Percentiles rank a stretch among this genome's conserved stretches.
phyloP scores from a whole-genome alignment of 2,113 vertebrate species.

The Coryphaenoides rupestris region DNA sequence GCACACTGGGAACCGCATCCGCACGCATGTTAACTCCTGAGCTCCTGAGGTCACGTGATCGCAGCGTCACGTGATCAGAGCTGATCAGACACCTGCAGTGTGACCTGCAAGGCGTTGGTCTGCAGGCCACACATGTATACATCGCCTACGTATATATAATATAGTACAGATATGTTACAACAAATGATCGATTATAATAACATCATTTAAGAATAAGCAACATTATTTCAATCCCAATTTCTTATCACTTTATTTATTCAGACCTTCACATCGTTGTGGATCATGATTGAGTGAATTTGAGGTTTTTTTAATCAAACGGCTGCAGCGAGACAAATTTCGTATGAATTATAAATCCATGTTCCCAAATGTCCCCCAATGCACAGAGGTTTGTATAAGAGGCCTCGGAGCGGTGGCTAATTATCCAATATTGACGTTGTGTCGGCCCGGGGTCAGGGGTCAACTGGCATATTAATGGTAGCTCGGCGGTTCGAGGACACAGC shows the following conservation, averaged over 20 bases:
- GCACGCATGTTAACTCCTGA: background rate
- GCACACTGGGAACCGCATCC: slow-evolving; percentile 12
- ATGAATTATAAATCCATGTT: background rate
- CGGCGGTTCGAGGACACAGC: background rate
- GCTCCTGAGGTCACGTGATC: background rate
- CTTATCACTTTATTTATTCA: no score
- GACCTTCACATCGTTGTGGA: no score
- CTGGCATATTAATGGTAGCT: slow-evolving; percentile 53
- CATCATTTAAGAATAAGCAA: background rate
- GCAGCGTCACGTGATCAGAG: no score
- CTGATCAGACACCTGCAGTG: no score
- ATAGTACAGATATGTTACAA: background rate
- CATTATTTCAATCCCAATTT: background rate
- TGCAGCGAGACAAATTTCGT: background rate
- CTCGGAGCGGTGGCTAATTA: slow-evolving; percentile 53
- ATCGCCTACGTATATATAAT: no score
- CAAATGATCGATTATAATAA: background rate
- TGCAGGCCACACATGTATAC: no score
- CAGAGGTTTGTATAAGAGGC: background rate
- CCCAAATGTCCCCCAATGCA: background rate
- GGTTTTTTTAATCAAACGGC: no score
- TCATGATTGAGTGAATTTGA: no score
- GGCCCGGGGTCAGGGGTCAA: slow-evolving; percentile 61
- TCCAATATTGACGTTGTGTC: slow-evolving; percentile 63
- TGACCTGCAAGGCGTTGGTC: no score